These are phyloP conservation scores for Diabrotica undecimpunctata DNA, from an alignment of 1,140 invertebrate genomes.

Conservation along the genomic window DNA sequence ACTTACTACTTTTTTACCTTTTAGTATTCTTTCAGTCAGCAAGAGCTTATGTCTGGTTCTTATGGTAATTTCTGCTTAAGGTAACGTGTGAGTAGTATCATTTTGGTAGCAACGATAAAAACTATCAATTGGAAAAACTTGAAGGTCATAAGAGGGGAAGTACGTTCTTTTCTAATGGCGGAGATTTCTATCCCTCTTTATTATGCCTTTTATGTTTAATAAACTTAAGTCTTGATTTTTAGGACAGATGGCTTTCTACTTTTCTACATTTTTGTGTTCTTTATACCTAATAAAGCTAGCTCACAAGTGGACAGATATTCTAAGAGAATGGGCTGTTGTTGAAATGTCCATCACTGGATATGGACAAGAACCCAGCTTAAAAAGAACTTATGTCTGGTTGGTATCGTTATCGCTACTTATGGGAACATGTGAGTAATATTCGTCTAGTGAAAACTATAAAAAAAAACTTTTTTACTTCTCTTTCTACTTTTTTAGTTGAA, in stretches of 20 bases:
- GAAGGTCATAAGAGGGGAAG: too few species aligned
- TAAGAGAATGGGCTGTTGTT: conserved; percentile 34
- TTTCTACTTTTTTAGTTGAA: conserved; percentile 31
- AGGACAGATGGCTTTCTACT: conserved; percentile 35
- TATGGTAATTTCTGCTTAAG: too few species aligned
- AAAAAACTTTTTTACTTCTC: background rate
- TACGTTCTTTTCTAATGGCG: too few species aligned
- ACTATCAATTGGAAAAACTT: too few species aligned
- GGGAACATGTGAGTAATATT: conserved; percentile 32
- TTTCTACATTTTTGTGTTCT: conserved; percentile 28
- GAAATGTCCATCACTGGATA: conserved; percentile 36
- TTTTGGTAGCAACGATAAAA: too few species aligned
- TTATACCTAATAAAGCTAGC: conserved; percentile 33
- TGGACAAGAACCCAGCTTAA: conserved; percentile 22
- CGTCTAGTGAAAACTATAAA: conserved; percentile 7
- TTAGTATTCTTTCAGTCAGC: too few species aligned
- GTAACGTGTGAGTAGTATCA: too few species aligned
- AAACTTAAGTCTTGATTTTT: conserved; percentile 4
- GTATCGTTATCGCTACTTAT: conserved; percentile 29
- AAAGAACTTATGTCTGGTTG: conserved; percentile 28
- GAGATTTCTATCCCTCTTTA: too few species aligned
- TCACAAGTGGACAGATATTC: conserved; percentile 26
- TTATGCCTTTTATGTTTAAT: too few species aligned
- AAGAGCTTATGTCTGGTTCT: too few species aligned
- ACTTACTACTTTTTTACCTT: too few species aligned